Base-by-base conservation (phyloP, 2,113 vertebrate species). In the Hypocryptadius cinnamomeus region DNA sequence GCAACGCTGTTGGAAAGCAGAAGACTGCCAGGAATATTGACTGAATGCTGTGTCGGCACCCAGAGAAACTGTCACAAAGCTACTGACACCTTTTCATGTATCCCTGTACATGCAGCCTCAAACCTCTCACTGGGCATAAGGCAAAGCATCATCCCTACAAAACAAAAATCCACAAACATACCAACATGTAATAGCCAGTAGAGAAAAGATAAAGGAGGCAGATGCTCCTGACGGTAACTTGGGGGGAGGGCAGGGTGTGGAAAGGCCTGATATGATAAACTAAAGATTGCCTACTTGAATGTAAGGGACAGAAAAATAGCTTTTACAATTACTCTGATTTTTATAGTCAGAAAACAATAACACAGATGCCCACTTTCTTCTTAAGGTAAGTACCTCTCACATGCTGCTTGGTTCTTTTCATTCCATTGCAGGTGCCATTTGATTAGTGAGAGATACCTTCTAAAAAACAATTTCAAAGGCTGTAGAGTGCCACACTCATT, bases 381-480 rank as follows among this genome's bases (percentile, higher is more conserved):
- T 95, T 72, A 80, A 87, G 63, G 21, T 90, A 95, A 94, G 68
- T 85, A 94, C 27, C 64, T 90, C 64, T 87, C 90, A 95, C 76
- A 76, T 94, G 78, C 48, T 83, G 61, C 66, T 87, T 84, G 24
- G 61, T 23, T 90, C 54, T 74, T 91, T 77, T 90, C 59, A 74
- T 94, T 68, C 35, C 18, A 51, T 80, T 20, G 0, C 44, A 85
- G 39, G 37, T 79, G 90, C 57, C 71, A 92, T 96, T 95, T 92
- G 88, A 96, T 97, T 94, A 94, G 94, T 74, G 77, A 79, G 76
- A 95, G 70, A 85, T 59, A 96, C 95, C 44, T 92, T 91, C 95
- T 30, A 66, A 92, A 94, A 97, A 94, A 77, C 85, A 87, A 87
- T 94, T 97, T 96, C 87, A 94, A 96, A 96, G 40, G 48, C 79